Conservation (phyloP, 2,888 invertebrate species). For the Epinotia ramella region DNA sequence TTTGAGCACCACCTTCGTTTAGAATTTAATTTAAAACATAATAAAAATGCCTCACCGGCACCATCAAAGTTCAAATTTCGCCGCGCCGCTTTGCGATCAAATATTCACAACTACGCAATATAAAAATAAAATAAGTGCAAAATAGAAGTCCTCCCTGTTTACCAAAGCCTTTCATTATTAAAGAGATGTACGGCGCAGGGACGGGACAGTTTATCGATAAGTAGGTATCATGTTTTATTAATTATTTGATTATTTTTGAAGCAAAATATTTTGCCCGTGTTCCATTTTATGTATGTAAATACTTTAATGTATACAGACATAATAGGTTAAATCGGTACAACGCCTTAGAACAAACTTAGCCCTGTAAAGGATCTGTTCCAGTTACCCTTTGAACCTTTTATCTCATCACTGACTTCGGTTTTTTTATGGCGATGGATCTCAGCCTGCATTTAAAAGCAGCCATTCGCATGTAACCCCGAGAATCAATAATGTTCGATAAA, state of each 20-base stretch:
- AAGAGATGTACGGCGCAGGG: slow-evolving; percentile 75
- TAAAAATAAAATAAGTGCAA: slow-evolving; percentile 53
- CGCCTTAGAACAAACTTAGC: too few species aligned
- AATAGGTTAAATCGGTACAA: too few species aligned
- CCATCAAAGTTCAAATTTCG: slow-evolving; percentile 9
- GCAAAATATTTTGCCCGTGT: neutral
- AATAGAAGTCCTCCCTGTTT: slow-evolving; percentile 59
- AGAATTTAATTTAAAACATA: neutral
- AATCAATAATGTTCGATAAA: too few species aligned
- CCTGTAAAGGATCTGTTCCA: too few species aligned
- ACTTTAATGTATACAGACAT: neutral
- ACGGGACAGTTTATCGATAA: slow-evolving; percentile 53
- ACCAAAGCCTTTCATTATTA: slow-evolving; percentile 82
- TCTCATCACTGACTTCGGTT: too few species aligned
- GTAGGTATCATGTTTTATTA: slow-evolving; percentile 11
- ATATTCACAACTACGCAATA: slow-evolving; percentile 28
- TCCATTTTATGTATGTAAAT: neutral
- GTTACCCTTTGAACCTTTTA: too few species aligned
- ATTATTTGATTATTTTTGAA: neutral
- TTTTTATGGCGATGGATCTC: too few species aligned
- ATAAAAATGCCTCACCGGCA: neutral
- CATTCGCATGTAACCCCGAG: too few species aligned
- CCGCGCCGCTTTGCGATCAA: neutral
- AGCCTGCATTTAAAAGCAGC: too few species aligned
- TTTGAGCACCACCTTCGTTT: neutral